Conservation (phyloP, 2,888 invertebrate genomes). For the Spialia ferax region DNA sequence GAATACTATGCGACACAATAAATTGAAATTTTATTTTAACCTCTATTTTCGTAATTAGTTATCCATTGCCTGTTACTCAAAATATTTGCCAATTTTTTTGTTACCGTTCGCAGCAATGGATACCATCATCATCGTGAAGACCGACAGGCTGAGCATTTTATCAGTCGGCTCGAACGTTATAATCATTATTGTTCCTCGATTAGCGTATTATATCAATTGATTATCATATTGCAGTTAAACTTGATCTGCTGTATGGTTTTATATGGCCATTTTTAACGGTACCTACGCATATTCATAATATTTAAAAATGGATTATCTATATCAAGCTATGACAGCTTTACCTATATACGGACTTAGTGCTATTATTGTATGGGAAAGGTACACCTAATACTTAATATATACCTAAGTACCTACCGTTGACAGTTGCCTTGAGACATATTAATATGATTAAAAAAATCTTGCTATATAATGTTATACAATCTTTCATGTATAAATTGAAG, state of each 20-base stretch:
- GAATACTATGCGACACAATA: constrained; percentile 76
- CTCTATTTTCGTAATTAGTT: constrained; percentile 43
- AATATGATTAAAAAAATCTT: constrained; percentile 13
- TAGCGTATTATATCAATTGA: constrained; percentile 44
- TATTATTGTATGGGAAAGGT: too few species aligned
- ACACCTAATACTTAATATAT: too few species aligned
- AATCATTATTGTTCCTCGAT: constrained; percentile 55
- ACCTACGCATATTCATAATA: too few species aligned
- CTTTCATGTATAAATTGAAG: constrained; percentile 46
- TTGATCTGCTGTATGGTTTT: constrained; percentile 47
- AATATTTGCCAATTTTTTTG: constrained; percentile 19
- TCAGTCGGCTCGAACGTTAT: constrained; percentile 26
- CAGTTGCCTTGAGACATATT: constrained; percentile 28
- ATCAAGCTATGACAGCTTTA: too few species aligned
- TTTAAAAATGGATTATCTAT: too few species aligned
- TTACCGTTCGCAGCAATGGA: constrained; percentile 27
- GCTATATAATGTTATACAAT: constrained; percentile 42
- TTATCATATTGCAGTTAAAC: constrained; percentile 62
- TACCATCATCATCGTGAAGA: constrained; percentile 3
- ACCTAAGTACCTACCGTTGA: constrained; percentile 6
- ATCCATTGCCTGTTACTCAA: constrained; percentile 51
- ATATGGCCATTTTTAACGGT: constrained; percentile 3
- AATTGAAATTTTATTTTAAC: constrained; percentile 63
- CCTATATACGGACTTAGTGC: too few species aligned
- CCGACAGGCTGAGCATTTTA: constrained; percentile 50